Base-by-base conservation (phyloP, 2,888 invertebrate genomes). In the Chrysodeixis includens region DNA sequence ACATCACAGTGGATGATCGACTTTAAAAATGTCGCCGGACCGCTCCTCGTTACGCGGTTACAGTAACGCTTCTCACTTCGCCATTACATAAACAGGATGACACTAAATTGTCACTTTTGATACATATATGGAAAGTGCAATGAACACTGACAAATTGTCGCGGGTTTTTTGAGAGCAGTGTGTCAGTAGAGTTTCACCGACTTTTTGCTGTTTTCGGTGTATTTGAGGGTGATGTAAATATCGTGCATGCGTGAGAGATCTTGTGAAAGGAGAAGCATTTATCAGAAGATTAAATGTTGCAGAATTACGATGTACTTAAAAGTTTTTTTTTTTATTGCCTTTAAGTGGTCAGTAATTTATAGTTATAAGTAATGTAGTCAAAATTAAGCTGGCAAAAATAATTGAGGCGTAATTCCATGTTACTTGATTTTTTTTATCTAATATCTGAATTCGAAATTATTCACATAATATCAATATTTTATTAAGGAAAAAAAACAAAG, bases 41-140 rank as follows among this genome's bases (percentile, higher is more conserved):
- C 9, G 20, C 53, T 40, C 40, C 56, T 67, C 62, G 64, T 74
- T 79, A 73, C 70, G 68, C 70, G 58, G 63, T 66, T 65, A 66
- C 57, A 60, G 69, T 71, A 71, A 74, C 51, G 12, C 71, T 75
- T 62, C 66, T 57, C n/a, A n/a, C n/a, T n/a, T n/a, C 66, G 40
- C 8, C 53, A 66, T 80, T 77, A 78, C 74, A 67, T 69, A 74
- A 75, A 66, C 57, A 57, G 66, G 81, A 79, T 54, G 73, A 78
- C 76, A 73, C 80, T 69, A 74, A 66, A 68, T 44, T 64, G 71
- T 63, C 69, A 74, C 59, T 76, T 73, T 63, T 72, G 61, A 58
- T 66, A 69, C 69, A 49, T 67, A 71, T 73, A 80, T 62, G 81
- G 78, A 12, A 60, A 67, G 10, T 62, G 56, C 65, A 66, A 49